phyloP scores from a whole-genome alignment of 2,113 vertebrate species.

The Triplophysa rosa region DNA sequence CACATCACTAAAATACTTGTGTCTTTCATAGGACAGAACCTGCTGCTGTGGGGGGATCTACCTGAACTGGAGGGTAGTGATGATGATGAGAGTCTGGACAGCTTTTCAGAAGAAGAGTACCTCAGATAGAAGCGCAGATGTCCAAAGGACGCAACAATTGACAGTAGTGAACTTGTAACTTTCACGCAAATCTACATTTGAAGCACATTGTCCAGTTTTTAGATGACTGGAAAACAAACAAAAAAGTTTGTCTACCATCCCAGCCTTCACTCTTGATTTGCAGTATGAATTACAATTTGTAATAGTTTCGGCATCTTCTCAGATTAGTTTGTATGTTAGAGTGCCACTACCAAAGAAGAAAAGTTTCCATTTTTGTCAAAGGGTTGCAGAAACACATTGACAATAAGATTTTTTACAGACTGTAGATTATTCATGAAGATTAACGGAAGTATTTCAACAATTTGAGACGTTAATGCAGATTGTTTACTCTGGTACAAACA shows the following conservation, averaged over 20 bases:
- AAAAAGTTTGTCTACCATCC: neutral
- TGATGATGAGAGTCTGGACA: constrained; percentile 80
- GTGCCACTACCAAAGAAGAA: constrained; percentile 34
- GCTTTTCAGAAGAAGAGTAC: constrained; percentile 83
- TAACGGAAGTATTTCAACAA: neutral
- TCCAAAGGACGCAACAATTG: neutral
- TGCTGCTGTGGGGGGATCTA: constrained; percentile 92
- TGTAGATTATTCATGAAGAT: neutral
- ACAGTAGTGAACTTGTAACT: constrained; percentile 26
- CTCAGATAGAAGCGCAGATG: constrained; percentile 70
- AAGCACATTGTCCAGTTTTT: constrained; percentile 30
- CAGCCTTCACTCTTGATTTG: neutral
- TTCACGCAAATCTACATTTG: neutral
- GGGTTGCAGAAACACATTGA: neutral
- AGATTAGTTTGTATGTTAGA: neutral
- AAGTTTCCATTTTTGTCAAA: constrained; percentile 1
- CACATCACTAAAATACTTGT: neutral
- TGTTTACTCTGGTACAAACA: neutral
- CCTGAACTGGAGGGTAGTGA: constrained; percentile 87
- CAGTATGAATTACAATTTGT: neutral
- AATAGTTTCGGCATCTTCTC: neutral
- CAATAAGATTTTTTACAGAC: neutral
- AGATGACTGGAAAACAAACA: constrained; percentile 7
- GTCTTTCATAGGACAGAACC: constrained; percentile 81
- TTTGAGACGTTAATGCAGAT: neutral